Percentiles rank a stretch among this genome's conserved stretches.
Evolutionary conservation across 2,888 invertebrate genomes (phyloP).

Genomic region (Euzophera pinguis): DNA sequence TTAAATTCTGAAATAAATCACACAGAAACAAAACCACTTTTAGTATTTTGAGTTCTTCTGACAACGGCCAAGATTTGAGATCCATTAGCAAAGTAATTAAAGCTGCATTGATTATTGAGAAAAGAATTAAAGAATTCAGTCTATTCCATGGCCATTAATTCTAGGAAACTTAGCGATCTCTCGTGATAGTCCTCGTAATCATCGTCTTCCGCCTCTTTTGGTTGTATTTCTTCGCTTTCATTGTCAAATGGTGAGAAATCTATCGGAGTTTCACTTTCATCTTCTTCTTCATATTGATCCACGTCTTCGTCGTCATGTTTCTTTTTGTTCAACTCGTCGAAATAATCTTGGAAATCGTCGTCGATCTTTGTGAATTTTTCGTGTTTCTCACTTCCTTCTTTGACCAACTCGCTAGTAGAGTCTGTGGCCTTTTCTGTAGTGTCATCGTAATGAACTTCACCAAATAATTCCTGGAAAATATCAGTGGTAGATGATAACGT

Average conservation of each 20-base stretch:
- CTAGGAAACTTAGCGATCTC: slow-evolving; percentile 56
- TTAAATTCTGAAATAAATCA: background rate
- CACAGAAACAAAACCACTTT: background rate
- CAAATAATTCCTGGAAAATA: slow-evolving; percentile 54
- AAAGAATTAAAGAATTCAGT: slow-evolving; percentile 36
- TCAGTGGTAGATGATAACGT: slow-evolving; percentile 36
- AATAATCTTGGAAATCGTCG: slow-evolving; percentile 57
- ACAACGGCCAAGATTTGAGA: slow-evolving; percentile 29
- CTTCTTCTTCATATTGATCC: slow-evolving; percentile 36
- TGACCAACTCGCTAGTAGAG: slow-evolving; percentile 32
- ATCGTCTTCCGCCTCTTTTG: slow-evolving; percentile 29
- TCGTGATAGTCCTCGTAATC: slow-evolving; percentile 40
- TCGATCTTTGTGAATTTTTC: slow-evolving; percentile 47
- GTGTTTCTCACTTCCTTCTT: slow-evolving; percentile 45
- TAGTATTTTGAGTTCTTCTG: background rate
- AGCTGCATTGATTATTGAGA: slow-evolving; percentile 39
- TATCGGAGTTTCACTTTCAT: slow-evolving; percentile 28
- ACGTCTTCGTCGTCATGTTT: slow-evolving; percentile 31
- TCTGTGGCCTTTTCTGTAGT: slow-evolving; percentile 27
- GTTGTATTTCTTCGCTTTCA: slow-evolving; percentile 31
- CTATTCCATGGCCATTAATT: slow-evolving; percentile 72
- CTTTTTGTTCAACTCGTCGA: slow-evolving; percentile 43
- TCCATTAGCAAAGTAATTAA: slow-evolving; percentile 29
- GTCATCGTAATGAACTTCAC: slow-evolving; percentile 48
- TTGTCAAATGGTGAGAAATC: slow-evolving; percentile 34